Evolutionary conservation across 1,140 invertebrate genomes (phyloP), one percentile per base, ranked within the genome.

Genomic region (Aphis gossypii): DNA sequence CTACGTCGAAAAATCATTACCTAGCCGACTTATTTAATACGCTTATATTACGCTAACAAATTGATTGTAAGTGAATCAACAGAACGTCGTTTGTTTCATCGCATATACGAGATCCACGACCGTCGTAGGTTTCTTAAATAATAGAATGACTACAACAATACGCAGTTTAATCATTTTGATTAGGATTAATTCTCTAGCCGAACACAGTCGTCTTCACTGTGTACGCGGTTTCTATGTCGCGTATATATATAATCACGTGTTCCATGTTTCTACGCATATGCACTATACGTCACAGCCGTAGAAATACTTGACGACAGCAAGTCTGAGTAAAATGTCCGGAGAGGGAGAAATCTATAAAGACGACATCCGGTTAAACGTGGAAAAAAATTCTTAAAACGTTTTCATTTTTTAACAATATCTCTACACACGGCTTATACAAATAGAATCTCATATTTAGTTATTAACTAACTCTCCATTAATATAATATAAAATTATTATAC

Each of bases 31-130:
- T 76, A n/a, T 60, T 46, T 86, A 48, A 30, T 41, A 82, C 14
- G 5, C 9, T 30, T 9, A 9, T 46, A 86, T 86, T 86, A 46
- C 20, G 44, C 41, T 46, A 86, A 86, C 84, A 86, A 86, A 86
- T 86, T 86, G 83, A 86, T 86, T 44, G 83, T 44, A 86, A 86
- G 83, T 86, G 83, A 41, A 86, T 38, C 41, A 86, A 86, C 83
- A 44, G 9, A 30, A 11, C 56, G 60, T 44, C 41, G 25, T 86
- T 86, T 86, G 84, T 86, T 86, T 86, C 44, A 46, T 48, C 41
- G 44, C 5, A 44, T 23, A 30, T 23, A 30, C 30, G 41, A 86
- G 25, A 86, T 44, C 11, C 83, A 18, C 23, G 46, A 18, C 18
- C 6, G 60, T 21, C 6, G 60, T 21, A 7, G 35, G 25, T 46